phyloP scores from a whole-genome alignment of 2,113 vertebrate species.

The Labeo catla region DNA sequence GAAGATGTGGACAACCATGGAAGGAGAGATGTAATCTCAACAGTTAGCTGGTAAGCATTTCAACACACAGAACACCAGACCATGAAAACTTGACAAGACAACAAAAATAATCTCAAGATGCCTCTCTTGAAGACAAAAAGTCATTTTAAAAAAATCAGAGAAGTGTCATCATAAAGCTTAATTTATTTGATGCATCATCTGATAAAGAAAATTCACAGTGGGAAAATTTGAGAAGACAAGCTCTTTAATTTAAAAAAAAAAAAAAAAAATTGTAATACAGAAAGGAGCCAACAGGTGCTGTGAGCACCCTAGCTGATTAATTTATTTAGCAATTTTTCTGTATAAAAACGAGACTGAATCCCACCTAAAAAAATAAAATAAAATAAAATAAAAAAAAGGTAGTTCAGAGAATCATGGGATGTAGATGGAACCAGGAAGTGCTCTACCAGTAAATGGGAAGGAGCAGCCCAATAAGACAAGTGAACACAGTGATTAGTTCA shows the following conservation, averaged over 20 bases:
- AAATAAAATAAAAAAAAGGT: slow-evolving; percentile 35
- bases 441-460: slow-evolving; percentile 31
- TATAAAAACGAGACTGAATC: not conserved
- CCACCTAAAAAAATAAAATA: slow-evolving; percentile 45
- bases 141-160: not conserved
- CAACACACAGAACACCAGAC: slow-evolving; percentile 10
- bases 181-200: slow-evolving; percentile 25
- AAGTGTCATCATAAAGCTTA: not conserved
- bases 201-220: slow-evolving; percentile 24
- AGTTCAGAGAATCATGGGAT: slow-evolving; percentile 43
- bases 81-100: not conserved
- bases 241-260: slow-evolving; percentile 14
- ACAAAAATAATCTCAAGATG: not conserved
- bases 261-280: slow-evolving; percentile 33
- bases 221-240: slow-evolving; percentile 4
- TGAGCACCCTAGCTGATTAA: slow-evolving; percentile 67
- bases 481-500: slow-evolving; percentile 48
- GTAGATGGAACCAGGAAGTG: slow-evolving; percentile 28
- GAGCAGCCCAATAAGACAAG: slow-evolving; percentile 40
- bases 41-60: not conserved
- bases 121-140: not conserved
- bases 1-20: not conserved
- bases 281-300: slow-evolving; percentile 57
- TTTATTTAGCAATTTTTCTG: slow-evolving; percentile 69
- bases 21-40: not conserved